Percentiles rank a stretch among this genome's conserved stretches.
phyloP scores from a whole-genome alignment of 2,888 invertebrate genomes.

The Anorthoa munda region DNA sequence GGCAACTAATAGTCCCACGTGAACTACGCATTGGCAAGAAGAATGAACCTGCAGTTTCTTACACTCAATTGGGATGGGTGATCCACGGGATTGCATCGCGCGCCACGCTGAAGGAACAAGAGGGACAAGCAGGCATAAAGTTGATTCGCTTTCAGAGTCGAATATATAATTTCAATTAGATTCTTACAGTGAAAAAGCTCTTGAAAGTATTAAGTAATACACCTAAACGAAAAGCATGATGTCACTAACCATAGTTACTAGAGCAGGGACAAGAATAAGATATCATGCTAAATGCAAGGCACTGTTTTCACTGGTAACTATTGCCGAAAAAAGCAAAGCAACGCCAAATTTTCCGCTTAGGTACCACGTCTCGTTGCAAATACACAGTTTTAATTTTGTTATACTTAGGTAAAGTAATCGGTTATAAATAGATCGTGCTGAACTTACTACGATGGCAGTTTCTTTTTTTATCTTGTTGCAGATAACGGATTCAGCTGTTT shows the following conservation, averaged over 20 bases:
- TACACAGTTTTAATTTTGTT: constrained; percentile 20
- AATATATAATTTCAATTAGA: no score
- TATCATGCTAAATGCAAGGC: neutral
- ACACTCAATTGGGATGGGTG: no score
- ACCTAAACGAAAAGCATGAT: neutral
- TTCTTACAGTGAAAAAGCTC: neutral
- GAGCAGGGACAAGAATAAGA: no score
- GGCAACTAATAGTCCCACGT: no score
- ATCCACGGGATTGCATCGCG: no score
- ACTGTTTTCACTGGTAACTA: neutral
- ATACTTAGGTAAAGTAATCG: neutral
- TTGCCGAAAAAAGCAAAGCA: neutral
- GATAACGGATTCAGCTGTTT: constrained; percentile 25
- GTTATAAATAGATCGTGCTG: constrained; percentile 17
- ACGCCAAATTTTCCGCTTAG: neutral
- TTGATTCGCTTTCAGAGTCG: neutral
- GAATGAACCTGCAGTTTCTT: no score
- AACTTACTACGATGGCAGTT: neutral
- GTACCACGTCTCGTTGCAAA: neutral
- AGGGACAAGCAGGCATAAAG: no score
- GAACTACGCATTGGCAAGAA: no score
- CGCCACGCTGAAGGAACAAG: no score
- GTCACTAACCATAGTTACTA: no score
- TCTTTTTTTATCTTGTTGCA: neutral
- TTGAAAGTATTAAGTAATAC: neutral